Evolutionary conservation across 2,797 vertebrate species (phyloP), one percentile per base, ranked within the genome.

Genomic region (Crossoptilon crossoptilon): DNA sequence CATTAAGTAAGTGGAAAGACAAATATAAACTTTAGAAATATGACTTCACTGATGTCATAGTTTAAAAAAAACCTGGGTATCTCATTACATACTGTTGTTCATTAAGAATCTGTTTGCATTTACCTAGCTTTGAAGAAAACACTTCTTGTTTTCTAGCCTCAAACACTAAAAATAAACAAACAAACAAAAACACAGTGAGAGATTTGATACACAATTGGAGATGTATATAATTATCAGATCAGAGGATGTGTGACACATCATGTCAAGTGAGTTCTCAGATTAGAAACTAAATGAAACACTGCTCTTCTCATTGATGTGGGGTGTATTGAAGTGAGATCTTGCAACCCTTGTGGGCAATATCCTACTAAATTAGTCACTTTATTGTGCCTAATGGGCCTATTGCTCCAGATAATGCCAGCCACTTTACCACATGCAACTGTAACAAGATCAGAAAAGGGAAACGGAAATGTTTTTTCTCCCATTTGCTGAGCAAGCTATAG

Each of bases 401-500:
- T 85, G 3, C 27, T 96, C 66, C 78, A 73, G 93, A 95, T 85
- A 94, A 75, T 49, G 64, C 53, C 69, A 88, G 51, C 26, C 73
- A 82, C 70, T 89, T 70, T 91, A 90, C 66, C 53, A 49, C 49
- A 49, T 48, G 81, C 51, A 48, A 94, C 64, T 60, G n/a, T 33
- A 79, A 49, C 19, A 70, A 90, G 69, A 96, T 43, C 10, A 69
- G 73, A 60, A 88, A 94, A 66, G 23, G 94, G 72, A 79, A 70
- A 41, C 23, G 60, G 74, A 93, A 74, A 64, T 70, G 69, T 15
- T 51, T 41, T 80, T 80, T 58, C 11, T 74, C 24, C 78, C 41
- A 53, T 84, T 96, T 94, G 63, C 49, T 96, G 86, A 85, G 27
- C 37, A 75, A 87, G 18, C 19, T 91, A 96, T 95, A 84, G 90